Evolutionary conservation across 2,888 invertebrate species (phyloP).

Genomic region (Synanthedon tipuliformis): DNA sequence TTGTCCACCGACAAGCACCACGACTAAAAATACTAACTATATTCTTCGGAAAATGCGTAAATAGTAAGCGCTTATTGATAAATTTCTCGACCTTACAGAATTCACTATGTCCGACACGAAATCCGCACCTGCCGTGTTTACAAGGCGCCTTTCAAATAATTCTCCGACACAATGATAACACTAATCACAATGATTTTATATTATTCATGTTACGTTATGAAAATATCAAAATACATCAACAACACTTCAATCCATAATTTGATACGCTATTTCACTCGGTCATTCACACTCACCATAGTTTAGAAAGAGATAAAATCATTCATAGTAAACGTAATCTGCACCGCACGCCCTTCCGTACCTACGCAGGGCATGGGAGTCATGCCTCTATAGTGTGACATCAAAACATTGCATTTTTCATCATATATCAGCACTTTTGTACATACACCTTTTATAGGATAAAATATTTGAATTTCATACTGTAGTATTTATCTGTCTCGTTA

Average conservation of each 20-base stretch:
- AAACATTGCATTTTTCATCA: constrained; percentile 47
- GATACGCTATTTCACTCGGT: constrained; percentile 67
- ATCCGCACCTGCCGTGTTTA: constrained; percentile 24
- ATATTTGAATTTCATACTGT: constrained; percentile 6
- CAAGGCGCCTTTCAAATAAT: constrained; percentile 27
- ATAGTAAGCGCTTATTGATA: constrained; percentile 25
- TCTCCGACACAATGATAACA: constrained; percentile 40
- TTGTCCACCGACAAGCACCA: constrained; percentile 31
- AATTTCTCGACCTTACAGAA: constrained; percentile 34
- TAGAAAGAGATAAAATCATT: constrained; percentile 71
- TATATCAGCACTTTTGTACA: constrained; percentile 28
- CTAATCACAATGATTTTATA: constrained; percentile 42
- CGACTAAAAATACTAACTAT: constrained; percentile 63
- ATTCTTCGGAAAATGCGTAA: constrained; percentile 61
- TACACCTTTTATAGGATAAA: constrained; percentile 5
- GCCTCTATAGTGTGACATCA: constrained; percentile 49
- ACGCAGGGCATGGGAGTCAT: constrained; percentile 70
- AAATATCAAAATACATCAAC: constrained; percentile 60
- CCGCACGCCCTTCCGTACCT: constrained; percentile 63
- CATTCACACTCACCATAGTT: constrained; percentile 67
- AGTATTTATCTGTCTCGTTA: too few relatives aligned
- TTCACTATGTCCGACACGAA: constrained; percentile 29
- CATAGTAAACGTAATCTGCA: constrained; percentile 67
- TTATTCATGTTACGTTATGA: constrained; percentile 35
- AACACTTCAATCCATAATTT: constrained; percentile 66